These are phyloP conservation scores for Amphipyra tragopoginis DNA, from an alignment of 2,888 invertebrate species.

Conservation along the genomic window DNA sequence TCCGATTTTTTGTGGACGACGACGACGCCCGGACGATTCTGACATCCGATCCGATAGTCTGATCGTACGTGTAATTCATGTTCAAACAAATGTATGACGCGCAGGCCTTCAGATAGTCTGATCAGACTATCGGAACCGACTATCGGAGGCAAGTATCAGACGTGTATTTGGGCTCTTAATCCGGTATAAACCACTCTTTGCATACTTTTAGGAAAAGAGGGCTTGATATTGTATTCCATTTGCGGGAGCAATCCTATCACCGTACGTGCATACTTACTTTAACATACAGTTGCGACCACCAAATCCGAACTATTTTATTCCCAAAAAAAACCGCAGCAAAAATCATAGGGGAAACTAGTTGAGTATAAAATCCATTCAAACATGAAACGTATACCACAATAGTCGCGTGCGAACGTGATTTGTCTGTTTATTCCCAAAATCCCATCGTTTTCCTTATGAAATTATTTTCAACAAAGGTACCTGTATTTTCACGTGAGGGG, in stretches of 20 bases:
- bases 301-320: not conserved
- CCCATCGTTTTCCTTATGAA: slow-evolving; percentile 47
- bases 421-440: slow-evolving; percentile 26
- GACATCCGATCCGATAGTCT: too few species aligned
- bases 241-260: not conserved
- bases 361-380: slow-evolving; percentile 32
- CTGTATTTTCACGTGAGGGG: slow-evolving; percentile 41
- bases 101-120: too few species aligned
- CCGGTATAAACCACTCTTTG: too few species aligned
- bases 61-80: too few species aligned
- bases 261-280: too few species aligned
- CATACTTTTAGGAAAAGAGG: not conserved
- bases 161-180: too few species aligned
- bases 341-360: slow-evolving; percentile 6
- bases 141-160: too few species aligned
- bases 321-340: slow-evolving; percentile 9
- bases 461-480: slow-evolving; percentile 43
- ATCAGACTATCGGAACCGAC: too few species aligned
- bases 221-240: not conserved
- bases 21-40: too few species aligned
- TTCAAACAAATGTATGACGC: too few species aligned
- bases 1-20: too few species aligned
- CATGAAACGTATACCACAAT: slow-evolving; percentile 33
- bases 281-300: not conserved
- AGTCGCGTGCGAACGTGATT: slow-evolving; percentile 28